A percentile compares a stretch with the other conserved stretches of the same genome.
These are phyloP conservation scores for Scolopax bukidnonensis DNA, from an alignment of 2,797 vertebrate genomes.

Conservation along the genomic window DNA sequence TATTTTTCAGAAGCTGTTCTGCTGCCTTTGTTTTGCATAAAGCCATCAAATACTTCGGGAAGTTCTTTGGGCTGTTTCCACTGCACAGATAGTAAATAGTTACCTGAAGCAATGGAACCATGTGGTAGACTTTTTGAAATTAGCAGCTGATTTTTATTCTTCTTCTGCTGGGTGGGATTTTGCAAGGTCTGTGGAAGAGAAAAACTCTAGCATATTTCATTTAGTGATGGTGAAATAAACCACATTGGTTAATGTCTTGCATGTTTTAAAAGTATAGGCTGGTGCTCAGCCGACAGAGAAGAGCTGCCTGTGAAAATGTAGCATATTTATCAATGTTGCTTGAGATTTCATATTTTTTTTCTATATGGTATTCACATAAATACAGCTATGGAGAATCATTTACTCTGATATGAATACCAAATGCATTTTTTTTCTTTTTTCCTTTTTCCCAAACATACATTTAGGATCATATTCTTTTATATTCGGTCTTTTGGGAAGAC, in stretches of 20 bases:
- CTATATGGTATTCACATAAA: neutral
- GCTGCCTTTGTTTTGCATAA: neutral
- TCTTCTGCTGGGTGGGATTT: neutral
- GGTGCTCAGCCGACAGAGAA: neutral
- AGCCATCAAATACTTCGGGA: constrained; percentile 4
- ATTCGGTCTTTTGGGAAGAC: neutral
- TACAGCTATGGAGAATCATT: neutral
- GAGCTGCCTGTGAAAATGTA: neutral
- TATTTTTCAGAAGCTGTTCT: neutral
- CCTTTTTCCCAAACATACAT: accelerated
- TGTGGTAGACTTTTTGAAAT: neutral
- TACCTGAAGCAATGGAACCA: neutral
- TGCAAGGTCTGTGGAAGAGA: neutral
- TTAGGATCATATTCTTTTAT: neutral
- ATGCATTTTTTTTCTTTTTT: neutral
- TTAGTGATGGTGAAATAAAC: neutral
- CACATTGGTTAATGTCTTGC: neutral
- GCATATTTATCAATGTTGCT: neutral
- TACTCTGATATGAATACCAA: neutral
- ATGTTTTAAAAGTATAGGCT: neutral
- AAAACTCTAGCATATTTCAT: neutral
- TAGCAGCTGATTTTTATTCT: neutral
- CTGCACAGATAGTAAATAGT: neutral
- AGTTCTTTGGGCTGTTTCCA: neutral
- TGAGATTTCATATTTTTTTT: neutral